Percentiles rank a stretch among this genome's conserved stretches.
phyloP scores from a whole-genome alignment of 2,888 invertebrate genomes.

The Drosophila mayaguana region DNA sequence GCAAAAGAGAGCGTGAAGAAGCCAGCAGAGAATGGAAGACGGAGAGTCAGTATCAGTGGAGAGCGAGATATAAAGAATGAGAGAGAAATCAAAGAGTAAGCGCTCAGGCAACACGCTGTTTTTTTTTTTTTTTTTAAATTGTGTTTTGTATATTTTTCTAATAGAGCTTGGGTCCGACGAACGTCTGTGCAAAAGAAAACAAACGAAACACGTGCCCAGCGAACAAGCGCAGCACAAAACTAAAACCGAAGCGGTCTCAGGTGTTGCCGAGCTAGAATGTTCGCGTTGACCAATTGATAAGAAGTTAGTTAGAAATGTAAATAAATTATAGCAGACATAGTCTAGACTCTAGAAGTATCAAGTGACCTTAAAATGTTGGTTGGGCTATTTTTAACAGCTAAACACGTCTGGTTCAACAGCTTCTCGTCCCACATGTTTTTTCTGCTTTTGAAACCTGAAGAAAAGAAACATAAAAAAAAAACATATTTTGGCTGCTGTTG shows the following conservation, averaged over 20 bases:
- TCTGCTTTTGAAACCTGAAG: constrained; percentile 43
- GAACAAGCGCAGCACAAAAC: constrained; percentile 27
- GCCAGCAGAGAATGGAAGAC: constrained; percentile 1
- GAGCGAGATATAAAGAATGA: neutral
- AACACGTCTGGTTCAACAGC: neutral
- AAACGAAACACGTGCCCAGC: constrained; percentile 57
- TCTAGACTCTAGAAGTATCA: neutral
- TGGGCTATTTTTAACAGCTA: constrained; percentile 21
- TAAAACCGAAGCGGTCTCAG: constrained; percentile 34
- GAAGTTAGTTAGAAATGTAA: constrained; percentile 4
- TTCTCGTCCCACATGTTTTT: constrained; percentile 23
- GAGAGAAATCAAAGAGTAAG: constrained; percentile 5
- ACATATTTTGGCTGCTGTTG: constrained; percentile 51
- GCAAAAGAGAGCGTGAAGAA: constrained; percentile 25
- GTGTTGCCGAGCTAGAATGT: constrained; percentile 13
- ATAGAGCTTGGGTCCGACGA: constrained; percentile 49
- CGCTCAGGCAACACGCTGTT: constrained; percentile 39
- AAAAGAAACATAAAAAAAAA: constrained; percentile 2
- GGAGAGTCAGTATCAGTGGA: constrained; percentile 1
- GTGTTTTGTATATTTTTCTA: neutral
- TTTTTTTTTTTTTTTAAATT: neutral
- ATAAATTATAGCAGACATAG: neutral
- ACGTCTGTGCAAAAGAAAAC: constrained; percentile 32
- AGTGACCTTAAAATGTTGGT: constrained; percentile 14
- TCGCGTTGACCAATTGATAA: constrained; percentile 31